Percentiles rank a stretch among this genome's conserved stretches.
Conservation (phyloP, 2,113 vertebrate genomes). For the Burhinus bistriatus region DNA sequence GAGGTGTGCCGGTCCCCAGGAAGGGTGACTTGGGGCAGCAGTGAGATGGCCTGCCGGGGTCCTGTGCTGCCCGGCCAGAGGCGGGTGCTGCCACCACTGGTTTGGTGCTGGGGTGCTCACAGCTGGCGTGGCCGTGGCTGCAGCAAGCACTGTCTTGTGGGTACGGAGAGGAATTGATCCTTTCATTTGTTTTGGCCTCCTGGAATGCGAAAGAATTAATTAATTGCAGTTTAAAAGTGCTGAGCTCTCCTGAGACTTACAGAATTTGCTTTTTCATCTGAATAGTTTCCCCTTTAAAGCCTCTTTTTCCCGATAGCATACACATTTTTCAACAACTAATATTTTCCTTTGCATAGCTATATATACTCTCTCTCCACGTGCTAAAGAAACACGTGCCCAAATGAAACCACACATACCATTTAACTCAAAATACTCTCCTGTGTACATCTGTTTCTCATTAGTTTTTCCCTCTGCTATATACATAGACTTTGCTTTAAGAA, state of each 20-base stretch:
- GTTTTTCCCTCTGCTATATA: constrained; percentile 47
- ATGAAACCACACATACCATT: constrained; percentile 46
- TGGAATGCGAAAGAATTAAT: neutral
- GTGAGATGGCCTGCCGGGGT: too few species aligned
- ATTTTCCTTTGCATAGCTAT: constrained; percentile 49
- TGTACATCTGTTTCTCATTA: constrained; percentile 68
- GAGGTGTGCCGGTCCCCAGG: accelerated
- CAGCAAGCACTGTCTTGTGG: neutral
- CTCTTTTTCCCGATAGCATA: neutral
- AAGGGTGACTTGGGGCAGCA: accelerated
- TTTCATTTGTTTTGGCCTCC: neutral
- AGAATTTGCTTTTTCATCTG: constrained; percentile 29
- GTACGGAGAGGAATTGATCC: neutral
- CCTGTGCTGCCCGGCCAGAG: neutral
- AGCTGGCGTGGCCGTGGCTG: neutral
- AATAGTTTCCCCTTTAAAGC: constrained; percentile 1
- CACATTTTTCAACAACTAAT: constrained; percentile 37
- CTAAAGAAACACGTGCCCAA: neutral
- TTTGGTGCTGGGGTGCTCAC: neutral
- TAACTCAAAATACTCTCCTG: constrained; percentile 14
- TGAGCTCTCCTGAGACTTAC: neutral
- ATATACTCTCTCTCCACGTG: neutral
- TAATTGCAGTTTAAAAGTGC: neutral
- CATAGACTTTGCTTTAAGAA: constrained; percentile 62
- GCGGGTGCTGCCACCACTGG: neutral